These are phyloP conservation scores for Oreochromis aureus DNA, from an alignment of 2,113 vertebrate genomes.

Conservation along the genomic window DNA sequence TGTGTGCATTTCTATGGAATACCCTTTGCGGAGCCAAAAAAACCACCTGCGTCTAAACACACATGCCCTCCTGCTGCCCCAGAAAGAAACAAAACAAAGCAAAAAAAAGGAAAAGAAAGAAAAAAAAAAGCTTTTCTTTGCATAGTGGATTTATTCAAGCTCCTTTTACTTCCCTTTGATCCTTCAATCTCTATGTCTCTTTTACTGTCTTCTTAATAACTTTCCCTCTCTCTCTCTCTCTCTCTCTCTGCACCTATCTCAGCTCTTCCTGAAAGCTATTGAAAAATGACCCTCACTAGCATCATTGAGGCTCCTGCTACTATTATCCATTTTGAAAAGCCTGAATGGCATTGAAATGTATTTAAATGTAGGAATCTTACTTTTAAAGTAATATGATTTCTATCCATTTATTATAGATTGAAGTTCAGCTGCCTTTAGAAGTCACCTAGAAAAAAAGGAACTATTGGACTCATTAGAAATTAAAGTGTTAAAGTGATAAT, in stretches of 20 bases:
- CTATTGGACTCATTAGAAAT: background rate
- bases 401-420: background rate
- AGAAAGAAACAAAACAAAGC: background rate
- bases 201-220: conserved; percentile 24
- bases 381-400: background rate
- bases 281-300: background rate
- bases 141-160: conserved; percentile 32
- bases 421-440: background rate
- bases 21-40: conserved; percentile 6
- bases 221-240: background rate
- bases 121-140: background rate
- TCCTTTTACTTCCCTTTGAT: conserved; percentile 22
- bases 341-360: background rate
- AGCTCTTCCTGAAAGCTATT: background rate
- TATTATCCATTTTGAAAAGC: background rate
- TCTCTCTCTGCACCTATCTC: background rate
- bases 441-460: background rate
- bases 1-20: background rate
- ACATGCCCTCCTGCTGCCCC: background rate
- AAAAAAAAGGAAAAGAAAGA: background rate
- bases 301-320: background rate
- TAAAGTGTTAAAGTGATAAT: background rate
- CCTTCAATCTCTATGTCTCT: conserved; percentile 33
- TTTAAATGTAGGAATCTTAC: background rate
- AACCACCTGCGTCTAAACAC: conserved; percentile 14